Evolutionary conservation across 1,140 invertebrate species (phyloP), one percentile per base, ranked within the genome.

Genomic region (Diabrotica undecimpunctata): DNA sequence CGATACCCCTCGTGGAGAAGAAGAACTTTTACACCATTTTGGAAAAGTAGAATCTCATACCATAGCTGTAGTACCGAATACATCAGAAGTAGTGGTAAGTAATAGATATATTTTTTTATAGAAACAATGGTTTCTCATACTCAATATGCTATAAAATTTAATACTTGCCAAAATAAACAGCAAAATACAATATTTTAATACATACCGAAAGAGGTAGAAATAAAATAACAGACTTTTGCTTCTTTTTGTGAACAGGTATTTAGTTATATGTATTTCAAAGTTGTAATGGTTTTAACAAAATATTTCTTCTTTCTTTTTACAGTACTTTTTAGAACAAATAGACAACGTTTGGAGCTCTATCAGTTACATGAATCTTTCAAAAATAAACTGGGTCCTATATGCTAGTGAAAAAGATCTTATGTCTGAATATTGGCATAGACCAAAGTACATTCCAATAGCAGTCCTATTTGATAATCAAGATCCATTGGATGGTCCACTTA

Each of bases 41-140:
- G 81, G 84, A 72, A 80, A 83, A 52, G 81, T 83, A 54, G 83
- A 82, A 68, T 86, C 86, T 71, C 83, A 84, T 68, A 86, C 84
- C 2, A 83, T 91, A 35, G 87, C 87, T 11, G 84, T 90, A 8
- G 87, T 88, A 67, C 85, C 84, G 7, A 87, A 88, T 71, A 84
- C 83, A 35, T 86, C 85, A 36, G 86, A 88, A 66, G 87, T 86
- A 11, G 75, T 84, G 75, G 87, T 89, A 74, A 81, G 82, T 66
- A 62, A 56, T 51, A 11, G 4, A 25, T 4, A 4, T n/a, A 25
- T 25, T 25, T 25, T 25, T 25, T 25, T 25, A 25, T 25, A 25
- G 25, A 25, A 25, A 25, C 25, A 25, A 4, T 25, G 25, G 4
- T 25, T 25, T 25, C 25, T 4, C 1, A 25, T 25, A 25, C 25